Percentiles rank a stretch among this genome's conserved stretches.
Evolutionary conservation across 2,797 vertebrate genomes (phyloP).

Genomic region (Cephalopachus bancanus): DNA sequence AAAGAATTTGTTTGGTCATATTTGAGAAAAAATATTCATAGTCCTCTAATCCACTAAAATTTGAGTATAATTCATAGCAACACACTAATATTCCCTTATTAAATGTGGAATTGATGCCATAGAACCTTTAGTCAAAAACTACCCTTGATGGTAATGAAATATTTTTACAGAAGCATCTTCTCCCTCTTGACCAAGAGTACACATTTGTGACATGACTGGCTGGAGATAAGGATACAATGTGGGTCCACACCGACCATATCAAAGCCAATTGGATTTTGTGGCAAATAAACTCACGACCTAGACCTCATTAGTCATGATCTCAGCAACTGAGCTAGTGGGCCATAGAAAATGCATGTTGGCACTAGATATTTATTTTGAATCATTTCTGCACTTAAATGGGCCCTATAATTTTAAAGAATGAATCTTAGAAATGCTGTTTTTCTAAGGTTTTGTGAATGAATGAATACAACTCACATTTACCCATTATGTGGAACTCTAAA

Average conservation of each 20-base stretch:
- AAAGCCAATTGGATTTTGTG: conserved; percentile 67
- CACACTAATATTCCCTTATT: conserved; percentile 31
- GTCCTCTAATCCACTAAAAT: conserved; percentile 15
- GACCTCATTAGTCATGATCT: conserved; percentile 65
- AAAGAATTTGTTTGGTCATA: conserved; percentile 24
- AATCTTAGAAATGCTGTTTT: conserved; percentile 24
- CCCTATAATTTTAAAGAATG: background rate
- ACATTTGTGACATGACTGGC: background rate
- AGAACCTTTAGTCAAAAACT: conserved; percentile 55
- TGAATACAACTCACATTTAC: conserved; percentile 14
- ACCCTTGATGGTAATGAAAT: background rate
- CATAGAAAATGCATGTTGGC: conserved; percentile 30
- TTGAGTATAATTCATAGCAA: conserved; percentile 39
- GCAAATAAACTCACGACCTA: conserved; percentile 57
- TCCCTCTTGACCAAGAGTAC: background rate
- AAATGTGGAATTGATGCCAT: conserved; percentile 29
- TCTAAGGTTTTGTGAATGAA: conserved; percentile 41
- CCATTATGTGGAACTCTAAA: background rate
- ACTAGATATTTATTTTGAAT: conserved; percentile 47
- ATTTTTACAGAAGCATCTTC: conserved; percentile 22
- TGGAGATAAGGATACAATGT: background rate
- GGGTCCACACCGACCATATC: background rate
- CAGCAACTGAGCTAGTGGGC: conserved; percentile 9
- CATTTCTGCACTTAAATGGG: conserved; percentile 4
- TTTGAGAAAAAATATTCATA: conserved; percentile 41